These are phyloP conservation scores for Scatophagus argus DNA, from an alignment of 2,113 vertebrate genomes.

Conservation along the genomic window DNA sequence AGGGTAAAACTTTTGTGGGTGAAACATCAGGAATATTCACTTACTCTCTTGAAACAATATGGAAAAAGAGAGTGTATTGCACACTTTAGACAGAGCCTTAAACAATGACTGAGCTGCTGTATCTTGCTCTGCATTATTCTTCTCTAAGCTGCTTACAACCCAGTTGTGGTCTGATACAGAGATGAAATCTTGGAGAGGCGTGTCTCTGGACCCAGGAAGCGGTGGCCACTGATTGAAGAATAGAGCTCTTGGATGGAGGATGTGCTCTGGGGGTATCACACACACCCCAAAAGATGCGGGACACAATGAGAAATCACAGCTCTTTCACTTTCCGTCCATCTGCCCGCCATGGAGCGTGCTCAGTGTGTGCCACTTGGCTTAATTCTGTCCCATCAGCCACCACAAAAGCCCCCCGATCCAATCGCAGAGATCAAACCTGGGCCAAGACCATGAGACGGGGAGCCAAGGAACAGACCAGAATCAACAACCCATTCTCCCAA, in stretches of 20 bases:
- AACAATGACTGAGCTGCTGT: conserved; percentile 66
- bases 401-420: conserved; percentile 83
- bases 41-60: conserved; percentile 16
- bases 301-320: conserved; percentile 85
- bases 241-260: conserved; percentile 76
- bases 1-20: neutral
- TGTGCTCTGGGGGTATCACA: conserved; percentile 74
- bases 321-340: conserved; percentile 83
- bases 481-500: conserved; percentile 81
- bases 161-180: conserved; percentile 73
- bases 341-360: conserved; percentile 79
- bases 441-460: conserved; percentile 78
- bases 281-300: conserved; percentile 78
- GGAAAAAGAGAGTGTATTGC: conserved; percentile 9
- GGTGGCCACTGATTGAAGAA: conserved; percentile 80
- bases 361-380: conserved; percentile 83
- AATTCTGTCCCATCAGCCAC: conserved; percentile 81
- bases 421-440: conserved; percentile 79
- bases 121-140: conserved; percentile 70
- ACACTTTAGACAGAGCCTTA: conserved; percentile 33
- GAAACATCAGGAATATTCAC: conserved; percentile 5
- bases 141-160: conserved; percentile 76
- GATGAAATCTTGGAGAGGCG: conserved; percentile 79
- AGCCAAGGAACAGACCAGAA: conserved; percentile 82
- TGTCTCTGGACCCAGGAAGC: conserved; percentile 79